Evolutionary conservation across 2,797 vertebrate species (phyloP).

Genomic region (Tolypeutes matacus): DNA sequence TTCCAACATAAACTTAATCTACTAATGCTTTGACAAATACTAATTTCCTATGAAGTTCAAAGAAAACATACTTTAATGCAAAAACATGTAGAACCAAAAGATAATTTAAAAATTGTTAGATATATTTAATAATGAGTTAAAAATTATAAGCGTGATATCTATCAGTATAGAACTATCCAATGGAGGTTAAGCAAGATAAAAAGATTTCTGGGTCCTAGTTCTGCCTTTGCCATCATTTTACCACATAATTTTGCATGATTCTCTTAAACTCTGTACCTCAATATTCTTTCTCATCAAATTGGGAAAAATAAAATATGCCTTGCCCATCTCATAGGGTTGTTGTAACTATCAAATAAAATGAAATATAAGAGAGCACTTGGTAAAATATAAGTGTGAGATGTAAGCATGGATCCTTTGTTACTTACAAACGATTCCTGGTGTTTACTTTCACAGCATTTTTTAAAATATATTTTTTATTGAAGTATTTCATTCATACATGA

Average conservation of each 20-base stretch:
- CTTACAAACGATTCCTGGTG: not conserved
- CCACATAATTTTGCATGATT: not conserved
- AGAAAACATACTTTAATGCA: conserved; percentile 43
- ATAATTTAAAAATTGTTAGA: conserved; percentile 12
- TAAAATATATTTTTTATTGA: too few relatives aligned
- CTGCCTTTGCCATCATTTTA: conserved; percentile 4
- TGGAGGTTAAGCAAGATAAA: not conserved
- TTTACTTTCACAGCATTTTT: conserved; percentile 25
- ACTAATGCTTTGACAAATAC: conserved; percentile 9
- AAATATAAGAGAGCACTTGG: not conserved
- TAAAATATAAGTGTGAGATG: not conserved
- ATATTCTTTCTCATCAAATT: conserved; percentile 41
- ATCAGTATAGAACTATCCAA: not conserved
- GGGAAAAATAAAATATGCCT: conserved; percentile 2
- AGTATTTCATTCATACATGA: too few relatives aligned
- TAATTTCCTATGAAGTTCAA: conserved; percentile 51
- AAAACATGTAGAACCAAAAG: conserved; percentile 29
- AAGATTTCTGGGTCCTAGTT: not conserved
- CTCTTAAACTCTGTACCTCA: conserved; percentile 40
- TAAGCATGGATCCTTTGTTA: not conserved
- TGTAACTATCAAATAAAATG: not conserved
- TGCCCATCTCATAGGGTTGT: not conserved
- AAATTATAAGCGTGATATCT: conserved; percentile 2
- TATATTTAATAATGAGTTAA: conserved; percentile 47
- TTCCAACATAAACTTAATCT: not conserved